phyloP scores from a whole-genome alignment of 2,888 invertebrate genomes.

The Phlogophora meticulosa region DNA sequence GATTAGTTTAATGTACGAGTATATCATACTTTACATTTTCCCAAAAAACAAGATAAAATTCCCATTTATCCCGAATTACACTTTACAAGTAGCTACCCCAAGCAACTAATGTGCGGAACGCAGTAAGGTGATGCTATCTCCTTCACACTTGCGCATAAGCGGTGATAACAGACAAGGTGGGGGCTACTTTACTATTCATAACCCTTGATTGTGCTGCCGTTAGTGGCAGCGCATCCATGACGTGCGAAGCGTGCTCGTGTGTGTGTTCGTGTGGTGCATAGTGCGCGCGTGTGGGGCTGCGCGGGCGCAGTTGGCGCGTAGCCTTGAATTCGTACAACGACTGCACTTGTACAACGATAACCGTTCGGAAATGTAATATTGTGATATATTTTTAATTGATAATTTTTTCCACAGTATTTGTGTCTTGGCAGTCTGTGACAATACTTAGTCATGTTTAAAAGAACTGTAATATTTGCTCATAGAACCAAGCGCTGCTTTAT shows the following conservation, averaged over 20 bases:
- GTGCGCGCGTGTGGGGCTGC: conserved; percentile 62
- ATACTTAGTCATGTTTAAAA: neutral
- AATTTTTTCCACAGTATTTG: conserved; percentile 19
- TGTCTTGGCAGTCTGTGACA: conserved; percentile 4
- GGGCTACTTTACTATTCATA: conserved; percentile 65
- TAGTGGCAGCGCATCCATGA: conserved; percentile 65
- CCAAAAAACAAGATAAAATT: conserved; percentile 8
- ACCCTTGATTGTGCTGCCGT: conserved; percentile 68
- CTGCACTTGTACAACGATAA: conserved; percentile 82
- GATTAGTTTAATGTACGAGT: conserved; percentile 4
- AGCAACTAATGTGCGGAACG: conserved; percentile 58
- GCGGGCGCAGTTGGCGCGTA: conserved; percentile 70
- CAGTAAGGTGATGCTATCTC: conserved; percentile 51
- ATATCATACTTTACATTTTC: neutral
- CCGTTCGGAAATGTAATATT: conserved; percentile 77
- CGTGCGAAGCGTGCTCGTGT: conserved; percentile 55
- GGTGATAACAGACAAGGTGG: conserved; percentile 56
- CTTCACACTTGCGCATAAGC: conserved; percentile 38
- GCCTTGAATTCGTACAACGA: conserved; percentile 89
- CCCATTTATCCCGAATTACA: conserved; percentile 49
- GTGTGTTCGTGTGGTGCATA: conserved; percentile 42
- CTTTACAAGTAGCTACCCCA: conserved; percentile 58
- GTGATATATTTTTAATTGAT: conserved; percentile 58
- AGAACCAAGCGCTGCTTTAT: neutral
- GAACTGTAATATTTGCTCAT: conserved; percentile 6